phyloP scores from a whole-genome alignment of 2,113 vertebrate species.

The Microcebus griseorufus region DNA sequence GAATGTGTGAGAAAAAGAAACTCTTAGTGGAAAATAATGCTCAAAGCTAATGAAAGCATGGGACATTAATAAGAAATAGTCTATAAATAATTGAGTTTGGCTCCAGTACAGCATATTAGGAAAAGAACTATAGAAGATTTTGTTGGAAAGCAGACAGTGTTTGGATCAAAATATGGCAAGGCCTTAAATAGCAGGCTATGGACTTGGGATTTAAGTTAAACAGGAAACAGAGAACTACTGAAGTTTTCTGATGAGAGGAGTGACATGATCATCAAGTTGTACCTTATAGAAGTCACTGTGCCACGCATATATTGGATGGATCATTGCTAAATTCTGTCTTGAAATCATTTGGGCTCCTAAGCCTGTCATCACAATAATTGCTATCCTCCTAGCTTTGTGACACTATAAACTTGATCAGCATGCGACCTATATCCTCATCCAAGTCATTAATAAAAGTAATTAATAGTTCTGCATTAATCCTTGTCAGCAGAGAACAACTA shows the following conservation, averaged over 20 bases:
- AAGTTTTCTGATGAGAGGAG: background rate
- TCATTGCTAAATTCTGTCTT: slow-evolving; percentile 23
- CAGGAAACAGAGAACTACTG: background rate
- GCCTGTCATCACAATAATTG: background rate
- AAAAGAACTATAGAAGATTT: slow-evolving; percentile 34
- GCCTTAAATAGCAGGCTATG: background rate
- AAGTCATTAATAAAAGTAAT: slow-evolving; percentile 72
- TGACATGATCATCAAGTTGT: background rate
- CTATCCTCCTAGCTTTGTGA: slow-evolving; percentile 34
- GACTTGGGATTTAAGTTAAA: background rate
- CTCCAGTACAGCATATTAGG: background rate
- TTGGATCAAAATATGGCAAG: background rate
- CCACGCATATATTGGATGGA: background rate
- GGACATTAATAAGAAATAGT: background rate
- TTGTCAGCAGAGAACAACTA: slow-evolving; percentile 43
- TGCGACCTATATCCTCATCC: slow-evolving; percentile 43
- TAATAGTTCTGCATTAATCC: slow-evolving; percentile 64
- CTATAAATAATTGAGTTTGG: slow-evolving; percentile 41
- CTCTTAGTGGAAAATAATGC: background rate
- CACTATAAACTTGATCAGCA: slow-evolving; percentile 53
- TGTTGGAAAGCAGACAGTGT: background rate
- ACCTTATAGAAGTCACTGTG: background rate
- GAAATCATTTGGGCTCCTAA: slow-evolving; percentile 18
- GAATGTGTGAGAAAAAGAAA: background rate
- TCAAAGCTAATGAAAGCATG: background rate